phyloP scores from a whole-genome alignment of 2,113 vertebrate species.

The Malurus melanocephalus region DNA sequence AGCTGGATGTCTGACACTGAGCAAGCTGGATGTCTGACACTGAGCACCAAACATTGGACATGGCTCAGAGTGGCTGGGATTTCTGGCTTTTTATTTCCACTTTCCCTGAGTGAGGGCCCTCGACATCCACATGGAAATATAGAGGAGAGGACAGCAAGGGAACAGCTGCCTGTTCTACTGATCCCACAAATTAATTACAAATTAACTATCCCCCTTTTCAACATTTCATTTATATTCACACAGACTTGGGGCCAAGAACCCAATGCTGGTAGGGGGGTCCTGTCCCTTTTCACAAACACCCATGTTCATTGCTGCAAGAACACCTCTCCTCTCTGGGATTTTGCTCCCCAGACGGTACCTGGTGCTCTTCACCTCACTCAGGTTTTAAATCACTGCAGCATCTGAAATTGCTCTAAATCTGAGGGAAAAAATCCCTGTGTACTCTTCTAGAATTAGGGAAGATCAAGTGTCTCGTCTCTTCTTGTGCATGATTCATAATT shows the following conservation, averaged over 20 bases:
- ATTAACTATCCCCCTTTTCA: neutral
- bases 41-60: neutral
- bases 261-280: fast-evolving
- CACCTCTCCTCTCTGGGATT: neutral
- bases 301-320: neutral
- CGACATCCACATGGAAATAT: fast-evolving
- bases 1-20: neutral
- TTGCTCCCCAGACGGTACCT: neutral
- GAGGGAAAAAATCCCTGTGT: neutral
- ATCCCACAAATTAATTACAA: neutral
- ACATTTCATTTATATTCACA: neutral
- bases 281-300: neutral
- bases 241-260: neutral
- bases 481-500: neutral
- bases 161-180: neutral
- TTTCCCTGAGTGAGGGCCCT: neutral
- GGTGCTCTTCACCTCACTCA: neutral
- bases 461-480: conserved; percentile 2
- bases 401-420: neutral
- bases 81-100: neutral
- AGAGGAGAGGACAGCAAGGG: neutral
- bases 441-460: conserved; percentile 8
- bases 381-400: neutral
- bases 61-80: neutral
- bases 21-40: neutral